Conservation (phyloP, 2,797 vertebrate species). For the Telmatherina bonti region DNA sequence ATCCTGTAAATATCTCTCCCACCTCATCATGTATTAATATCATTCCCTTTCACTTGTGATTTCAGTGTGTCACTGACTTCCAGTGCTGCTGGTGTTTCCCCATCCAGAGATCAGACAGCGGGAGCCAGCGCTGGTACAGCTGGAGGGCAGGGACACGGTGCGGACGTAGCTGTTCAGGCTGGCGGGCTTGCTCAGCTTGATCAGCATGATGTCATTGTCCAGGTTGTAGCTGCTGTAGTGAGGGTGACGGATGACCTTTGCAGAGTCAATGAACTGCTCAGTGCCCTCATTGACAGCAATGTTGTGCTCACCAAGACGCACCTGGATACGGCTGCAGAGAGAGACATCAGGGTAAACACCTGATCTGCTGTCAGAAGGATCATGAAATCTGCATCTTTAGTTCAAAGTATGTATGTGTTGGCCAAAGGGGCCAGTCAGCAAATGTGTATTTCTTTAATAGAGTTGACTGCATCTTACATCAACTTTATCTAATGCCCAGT, state of each 20-base stretch:
- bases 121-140: conserved; percentile 78
- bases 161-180: conserved; percentile 71
- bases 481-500: no score
- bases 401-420: background rate
- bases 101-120: conserved; percentile 88
- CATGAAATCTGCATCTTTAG: background rate
- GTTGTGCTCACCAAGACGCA: conserved; percentile 88
- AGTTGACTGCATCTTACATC: no score
- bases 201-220: conserved; percentile 86
- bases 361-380: no score
- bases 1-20: background rate
- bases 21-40: background rate
- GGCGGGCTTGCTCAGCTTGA: conserved; percentile 78
- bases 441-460: no score
- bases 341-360: background rate
- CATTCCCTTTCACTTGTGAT: background rate
- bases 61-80: conserved; percentile 77
- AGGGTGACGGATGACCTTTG: conserved; percentile 83
- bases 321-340: conserved; percentile 76
- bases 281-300: conserved; percentile 76
- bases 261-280: conserved; percentile 84
- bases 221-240: conserved; percentile 74
- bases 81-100: conserved; percentile 85
- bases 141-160: conserved; percentile 79
- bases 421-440: no score